Base-by-base conservation (phyloP, 2,888 invertebrate species). In the Eugnorisma glareosa region DNA sequence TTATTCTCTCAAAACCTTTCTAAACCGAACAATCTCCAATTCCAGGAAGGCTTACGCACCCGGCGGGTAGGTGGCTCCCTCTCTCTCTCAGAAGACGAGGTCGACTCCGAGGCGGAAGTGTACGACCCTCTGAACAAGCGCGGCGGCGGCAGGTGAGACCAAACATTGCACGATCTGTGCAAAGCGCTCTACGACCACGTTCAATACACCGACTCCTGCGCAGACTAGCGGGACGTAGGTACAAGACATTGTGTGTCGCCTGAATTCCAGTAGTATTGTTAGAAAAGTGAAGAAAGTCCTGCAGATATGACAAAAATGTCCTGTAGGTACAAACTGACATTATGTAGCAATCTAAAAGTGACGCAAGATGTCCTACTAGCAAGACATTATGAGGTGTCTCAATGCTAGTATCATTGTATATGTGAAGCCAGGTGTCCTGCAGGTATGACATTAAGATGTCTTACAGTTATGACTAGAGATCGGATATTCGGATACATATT, bases 1-100 rank as follows among this genome's bases (percentile, higher is more conserved):
- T 13, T 5, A 11, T 5, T 35, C 15, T 57, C 21, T 6, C n/a
- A 57, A 10, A 21, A 21, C 31, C 0, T 35, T n/a, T 40, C 3
- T 15, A 10, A 64, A 37, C 5, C 21, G 18, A 54, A n/a, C 28
- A 11, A n/a, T 18, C 0, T 57, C 0, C 24, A 54, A 51, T 64
- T 75, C 6, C 96, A 97, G 94, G 97, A 97, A 86, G 97, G 97
- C 18, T 95, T 97, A 61, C 97, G 97, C 81, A 93, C 97, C 13
- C 96, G 98, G 37, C 97, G 98, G 89, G 97, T 98, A 31, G 98
- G 98, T 24, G 98, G 98, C 66, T 98, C 98, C 3, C 96, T 98
- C 24, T 98, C 98, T 8, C 95, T 98, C 1, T 98, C 98, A 0
- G 98, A 98, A 91, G 98, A 98, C 89, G 98, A 98, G 93, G 96